Base-by-base conservation (phyloP, 2,113 vertebrate species). In the Aix galericulata region DNA sequence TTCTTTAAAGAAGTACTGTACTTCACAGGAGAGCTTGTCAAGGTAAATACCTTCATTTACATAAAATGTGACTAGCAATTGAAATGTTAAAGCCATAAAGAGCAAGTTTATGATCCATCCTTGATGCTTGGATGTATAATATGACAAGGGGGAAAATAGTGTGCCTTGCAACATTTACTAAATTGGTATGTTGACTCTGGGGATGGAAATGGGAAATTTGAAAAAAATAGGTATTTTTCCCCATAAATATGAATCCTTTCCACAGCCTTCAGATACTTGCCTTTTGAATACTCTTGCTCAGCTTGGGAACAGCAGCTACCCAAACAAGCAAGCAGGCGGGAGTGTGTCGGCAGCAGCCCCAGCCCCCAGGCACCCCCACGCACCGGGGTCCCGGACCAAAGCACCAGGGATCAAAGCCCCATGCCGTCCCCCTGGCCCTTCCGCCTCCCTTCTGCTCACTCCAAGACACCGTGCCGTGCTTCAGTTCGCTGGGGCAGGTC, bases 51-150 rank as follows among this genome's bases (percentile, higher is more conserved):
- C 92, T 95, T 96, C 86, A 91, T 97, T 96, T 96, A 95, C 89
- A 95, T 90, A 96, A 97, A 98, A 97, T 94, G 95, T 93, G 82
- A 96, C 94, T 95, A 91, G 97, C 69, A 91, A 97, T 94, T 95
- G 93, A 94, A 97, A 97, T 95, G 95, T 96, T 97, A 97, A 97
- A 97, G 95, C 88, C 94, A 96, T 95, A 96, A 97, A 97, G 96
- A 97, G 92, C 95, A 94, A 97, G 96, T 97, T 97, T 97, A 97
- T 96, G 96, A 98, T 94, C 97, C 91, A 88, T 96, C 91, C 96
- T 97, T 94, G 96, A 96, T 95, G 97, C 95, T 78, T 95, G 90
- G 92, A 96, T 96, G 94, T 94, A 95, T 97, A 97, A 97, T 89
- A 82, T 92, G 94, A 96, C 59, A 92, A 91, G 87, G 82, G 77